Percentiles rank a stretch among this genome's conserved stretches.
phyloP scores from a whole-genome alignment of 2,888 invertebrate genomes.

The Erebia palarica region DNA sequence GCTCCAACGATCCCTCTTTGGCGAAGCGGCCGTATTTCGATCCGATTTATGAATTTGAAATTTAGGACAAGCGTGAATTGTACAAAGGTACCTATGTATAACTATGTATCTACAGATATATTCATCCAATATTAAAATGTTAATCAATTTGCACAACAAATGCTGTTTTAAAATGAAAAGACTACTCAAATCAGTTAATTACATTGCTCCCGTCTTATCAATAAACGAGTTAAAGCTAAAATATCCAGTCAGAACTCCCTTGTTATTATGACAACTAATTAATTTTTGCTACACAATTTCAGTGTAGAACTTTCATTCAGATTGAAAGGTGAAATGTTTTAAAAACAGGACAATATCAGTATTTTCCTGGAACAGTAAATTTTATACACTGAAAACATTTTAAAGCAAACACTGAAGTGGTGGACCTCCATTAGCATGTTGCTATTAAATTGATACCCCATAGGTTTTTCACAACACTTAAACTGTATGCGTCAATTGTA shows the following conservation, averaged over 20 bases:
- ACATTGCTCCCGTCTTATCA: background rate
- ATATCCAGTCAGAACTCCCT: background rate
- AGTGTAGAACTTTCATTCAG: background rate
- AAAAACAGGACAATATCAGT: slow-evolving; percentile 8
- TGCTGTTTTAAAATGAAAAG: too few species aligned
- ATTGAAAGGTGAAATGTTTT: slow-evolving; percentile 25
- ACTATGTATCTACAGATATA: background rate
- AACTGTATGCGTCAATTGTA: slow-evolving; percentile 62
- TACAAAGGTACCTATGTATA: background rate
- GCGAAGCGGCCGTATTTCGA: slow-evolving; percentile 11
- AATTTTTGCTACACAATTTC: slow-evolving; percentile 17
- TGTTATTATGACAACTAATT: slow-evolving; percentile 13
- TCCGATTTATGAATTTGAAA: slow-evolving; percentile 6
- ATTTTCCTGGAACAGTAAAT: slow-evolving; percentile 29
- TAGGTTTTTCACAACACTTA: slow-evolving; percentile 66
- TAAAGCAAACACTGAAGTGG: slow-evolving; percentile 55
- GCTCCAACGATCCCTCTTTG: slow-evolving; percentile 35
- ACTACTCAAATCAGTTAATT: too few species aligned
- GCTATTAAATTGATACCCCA: slow-evolving; percentile 67
- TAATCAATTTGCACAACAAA: too few species aligned
- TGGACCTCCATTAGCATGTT: slow-evolving; percentile 63
- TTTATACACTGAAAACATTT: slow-evolving; percentile 36
- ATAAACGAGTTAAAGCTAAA: background rate
- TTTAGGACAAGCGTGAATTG: background rate
- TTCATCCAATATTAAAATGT: background rate